Evolutionary conservation across 2,888 invertebrate genomes (phyloP), one percentile per base, ranked within the genome.

Genomic region (Campaea margaritaria): DNA sequence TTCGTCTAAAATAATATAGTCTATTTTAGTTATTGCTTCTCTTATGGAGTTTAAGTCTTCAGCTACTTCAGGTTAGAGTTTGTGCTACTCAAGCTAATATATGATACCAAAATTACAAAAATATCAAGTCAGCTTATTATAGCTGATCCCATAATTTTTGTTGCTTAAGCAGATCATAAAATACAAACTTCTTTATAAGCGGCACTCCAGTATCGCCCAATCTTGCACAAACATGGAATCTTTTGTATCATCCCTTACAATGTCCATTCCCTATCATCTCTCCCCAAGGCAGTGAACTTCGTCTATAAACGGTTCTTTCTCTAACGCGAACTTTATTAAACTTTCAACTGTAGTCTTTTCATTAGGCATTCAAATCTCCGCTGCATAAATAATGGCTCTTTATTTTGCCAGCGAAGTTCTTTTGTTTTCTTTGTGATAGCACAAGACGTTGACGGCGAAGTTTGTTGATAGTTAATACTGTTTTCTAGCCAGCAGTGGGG

Each of bases 241-340:
- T 50, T 53, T 38, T 34, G 21, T 51, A 5, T 42, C 52, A 50
- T 28, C 13, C 16, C 14, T 9, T 27, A 51, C 41, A 57, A 60
- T 61, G 66, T 68, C 64, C 56, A 68, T 69, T 68, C 68, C 64
- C 60, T 55, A 57, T 62, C 57, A 42, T 59, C 15, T 27, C 51
- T 34, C 36, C 67, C 55, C 60, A 21, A 34, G 16, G 54, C 14
- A 38, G 36, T 36, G 12, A 80, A 82, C 78, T 80, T 79, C 54
- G 66, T 72, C 76, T 70, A 72, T 76, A 73, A 79, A 77, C 77
- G 74, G 67, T 68, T 73, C 72, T 74, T 76, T 49, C 68, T 55
- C 67, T 55, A 58, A 51, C 58, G 39, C 61, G 69, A 80, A 81
- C 74, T 76, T 78, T 74, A 75, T 76, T 74, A 74, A 78, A 78